Conservation (phyloP, 2,888 invertebrate species). For the Caenorhabditis macrosperma region DNA sequence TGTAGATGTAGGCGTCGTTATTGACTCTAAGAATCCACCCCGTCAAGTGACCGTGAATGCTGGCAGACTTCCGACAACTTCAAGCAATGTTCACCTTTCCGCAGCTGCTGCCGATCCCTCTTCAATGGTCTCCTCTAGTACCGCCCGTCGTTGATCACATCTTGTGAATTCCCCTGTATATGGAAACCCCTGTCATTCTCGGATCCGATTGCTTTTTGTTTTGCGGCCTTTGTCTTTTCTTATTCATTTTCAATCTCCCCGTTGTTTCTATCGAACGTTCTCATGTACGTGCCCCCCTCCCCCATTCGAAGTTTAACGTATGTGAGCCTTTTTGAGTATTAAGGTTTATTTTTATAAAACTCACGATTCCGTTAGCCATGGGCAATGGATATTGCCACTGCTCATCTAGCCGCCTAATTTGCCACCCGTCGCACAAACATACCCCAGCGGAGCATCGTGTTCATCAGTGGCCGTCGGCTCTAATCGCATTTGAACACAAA, state of each 20-base stretch:
- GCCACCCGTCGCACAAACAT: slow-evolving; percentile 20
- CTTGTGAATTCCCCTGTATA: slow-evolving; percentile 14
- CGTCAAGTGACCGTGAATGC: neutral
- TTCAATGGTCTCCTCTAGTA: neutral
- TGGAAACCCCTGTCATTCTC: neutral
- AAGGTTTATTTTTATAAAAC: slow-evolving; percentile 22
- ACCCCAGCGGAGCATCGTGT: slow-evolving; percentile 1
- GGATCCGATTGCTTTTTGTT: neutral
- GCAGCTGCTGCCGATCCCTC: neutral
- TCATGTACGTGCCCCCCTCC: neutral
- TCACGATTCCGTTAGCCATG: neutral
- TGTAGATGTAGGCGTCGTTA: neutral
- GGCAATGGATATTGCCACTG: neutral
- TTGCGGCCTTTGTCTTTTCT: neutral
- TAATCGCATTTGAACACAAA: slow-evolving; percentile 40
- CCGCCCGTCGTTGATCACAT: slow-evolving; percentile 10
- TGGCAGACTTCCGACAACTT: slow-evolving; percentile 15
- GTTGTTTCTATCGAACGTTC: neutral
- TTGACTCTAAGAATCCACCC: slow-evolving; percentile 7
- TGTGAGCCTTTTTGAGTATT: slow-evolving; percentile 2
- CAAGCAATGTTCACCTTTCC: slow-evolving; percentile 35
- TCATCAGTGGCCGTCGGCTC: slow-evolving; percentile 22
- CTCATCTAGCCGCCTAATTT: neutral
- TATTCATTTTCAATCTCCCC: neutral
- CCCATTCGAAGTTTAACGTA: slow-evolving; percentile 6